These are phyloP conservation scores for Ectobius pallidus DNA, from an alignment of 2,888 invertebrate species.

Conservation along the genomic window DNA sequence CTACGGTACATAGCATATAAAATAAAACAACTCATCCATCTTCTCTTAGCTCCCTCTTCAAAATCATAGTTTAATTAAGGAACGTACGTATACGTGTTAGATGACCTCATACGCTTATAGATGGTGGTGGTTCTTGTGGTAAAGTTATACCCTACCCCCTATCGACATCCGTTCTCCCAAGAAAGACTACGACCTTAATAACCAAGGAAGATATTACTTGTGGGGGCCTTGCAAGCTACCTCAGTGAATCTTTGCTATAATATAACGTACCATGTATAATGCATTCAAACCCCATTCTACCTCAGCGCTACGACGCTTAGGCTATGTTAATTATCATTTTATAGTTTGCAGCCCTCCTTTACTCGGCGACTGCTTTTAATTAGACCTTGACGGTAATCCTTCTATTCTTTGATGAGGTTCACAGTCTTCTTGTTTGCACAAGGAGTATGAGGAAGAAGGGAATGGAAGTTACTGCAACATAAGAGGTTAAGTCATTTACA, in stretches of 20 bases:
- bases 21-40: no score
- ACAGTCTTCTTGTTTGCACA: slow-evolving; percentile 12
- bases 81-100: not conserved
- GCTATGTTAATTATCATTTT: slow-evolving; percentile 41
- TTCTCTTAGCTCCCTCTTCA: not conserved
- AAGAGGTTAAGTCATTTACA: slow-evolving; percentile 3
- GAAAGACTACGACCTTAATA: slow-evolving; percentile 25
- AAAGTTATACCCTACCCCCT: not conserved
- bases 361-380: slow-evolving; percentile 36
- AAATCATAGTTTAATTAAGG: slow-evolving; percentile 12
- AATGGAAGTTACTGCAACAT: not conserved
- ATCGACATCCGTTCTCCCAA: not conserved
- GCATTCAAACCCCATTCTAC: no score
- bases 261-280: slow-evolving; percentile 16
- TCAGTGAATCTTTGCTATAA: slow-evolving; percentile 6
- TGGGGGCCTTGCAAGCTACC: not conserved
- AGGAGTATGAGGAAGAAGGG: not conserved
- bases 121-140: not conserved
- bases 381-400: slow-evolving; percentile 39
- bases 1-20: no score
- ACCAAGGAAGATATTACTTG: slow-evolving; percentile 26
- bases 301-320: no score
- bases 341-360: slow-evolving; percentile 35
- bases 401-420: slow-evolving; percentile 31
- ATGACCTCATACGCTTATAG: slow-evolving; percentile 3